phyloP scores from a whole-genome alignment of 1,140 invertebrate species.

The Drosophila bocqueti region DNA sequence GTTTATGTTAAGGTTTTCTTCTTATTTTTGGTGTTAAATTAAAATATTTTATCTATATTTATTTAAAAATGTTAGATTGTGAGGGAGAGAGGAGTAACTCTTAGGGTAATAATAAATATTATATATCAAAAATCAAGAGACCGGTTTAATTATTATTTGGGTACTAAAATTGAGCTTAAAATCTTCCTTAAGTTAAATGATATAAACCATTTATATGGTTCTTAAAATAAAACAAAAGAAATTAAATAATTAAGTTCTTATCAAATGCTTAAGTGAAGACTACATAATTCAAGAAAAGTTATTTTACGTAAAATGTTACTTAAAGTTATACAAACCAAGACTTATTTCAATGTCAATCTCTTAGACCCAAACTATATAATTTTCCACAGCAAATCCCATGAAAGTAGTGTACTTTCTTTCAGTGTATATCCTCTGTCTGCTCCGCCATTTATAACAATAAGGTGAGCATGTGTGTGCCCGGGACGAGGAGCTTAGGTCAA shows the following conservation, averaged over 20 bases:
- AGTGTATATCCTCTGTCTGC: not conserved
- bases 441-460: constrained; percentile 28
- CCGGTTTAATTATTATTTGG: no score
- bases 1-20: not conserved
- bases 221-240: no score
- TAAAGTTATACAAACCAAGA: not conserved
- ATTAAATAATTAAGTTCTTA: no score
- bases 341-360: not conserved
- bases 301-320: not conserved
- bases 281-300: not conserved
- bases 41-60: not conserved
- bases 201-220: no score
- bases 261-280: no score
- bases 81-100: not conserved
- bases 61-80: not conserved
- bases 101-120: no score
- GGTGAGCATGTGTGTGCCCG: constrained; percentile 17
- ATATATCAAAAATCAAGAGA: no score
- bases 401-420: not conserved
- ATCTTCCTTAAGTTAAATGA: no score
- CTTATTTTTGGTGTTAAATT: not conserved
- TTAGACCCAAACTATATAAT: not conserved
- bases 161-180: no score
- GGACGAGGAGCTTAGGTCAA: constrained; percentile 33
- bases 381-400: no score